Base-by-base conservation (phyloP, 2,113 vertebrate species). In the Pelodiscus sinensis region DNA sequence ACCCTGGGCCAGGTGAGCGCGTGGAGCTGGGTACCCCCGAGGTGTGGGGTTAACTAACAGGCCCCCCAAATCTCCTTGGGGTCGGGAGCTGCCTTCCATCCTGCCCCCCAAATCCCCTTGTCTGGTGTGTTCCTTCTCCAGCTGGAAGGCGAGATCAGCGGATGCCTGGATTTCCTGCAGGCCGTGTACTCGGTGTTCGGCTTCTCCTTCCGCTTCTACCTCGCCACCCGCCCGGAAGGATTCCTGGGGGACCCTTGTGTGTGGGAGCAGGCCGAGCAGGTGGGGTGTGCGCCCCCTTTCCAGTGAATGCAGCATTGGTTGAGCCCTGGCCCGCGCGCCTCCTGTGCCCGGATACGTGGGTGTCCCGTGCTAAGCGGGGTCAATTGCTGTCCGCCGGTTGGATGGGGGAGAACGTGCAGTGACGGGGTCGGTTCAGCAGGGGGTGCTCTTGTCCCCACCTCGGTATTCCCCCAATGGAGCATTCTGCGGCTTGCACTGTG, bases 261-360 rank as follows among this genome's bases (percentile, higher is more conserved):
- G 31, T 99, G 99, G 99, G 98, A 99, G 87, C 96, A 87, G 0
- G 99, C 99, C 0, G 99, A 99, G 94, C 97, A 98, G 99, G 99
- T 99, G 90, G 95, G 93, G 5, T 8, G 55, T 57, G 29, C 5
- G 19, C 29, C 12, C 82, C 60, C 38, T 9, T 25, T 15, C 77
- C 15, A 35, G 65, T 2, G 2, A 71, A 35, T 2, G n/a, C n/a
- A 10, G n/a, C n/a, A 2, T 21, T 4, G 9, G 65, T 71, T 4
- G 9, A 35, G 65, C 65, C 5, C 16, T 18, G 65, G 16, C n/a
- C 65, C 4, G 2, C 1, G 29, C 31, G 4, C 65, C 8, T n/a
- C 65, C 65, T 8, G 9, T n/a, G 19, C 9, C 18, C 65, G 16
- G 62, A 31, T 29, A 31, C 3, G 3, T n/a, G 62, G 16, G 62